phyloP scores from a whole-genome alignment of 2,113 vertebrate genomes.

The Marmota flaviventris region DNA sequence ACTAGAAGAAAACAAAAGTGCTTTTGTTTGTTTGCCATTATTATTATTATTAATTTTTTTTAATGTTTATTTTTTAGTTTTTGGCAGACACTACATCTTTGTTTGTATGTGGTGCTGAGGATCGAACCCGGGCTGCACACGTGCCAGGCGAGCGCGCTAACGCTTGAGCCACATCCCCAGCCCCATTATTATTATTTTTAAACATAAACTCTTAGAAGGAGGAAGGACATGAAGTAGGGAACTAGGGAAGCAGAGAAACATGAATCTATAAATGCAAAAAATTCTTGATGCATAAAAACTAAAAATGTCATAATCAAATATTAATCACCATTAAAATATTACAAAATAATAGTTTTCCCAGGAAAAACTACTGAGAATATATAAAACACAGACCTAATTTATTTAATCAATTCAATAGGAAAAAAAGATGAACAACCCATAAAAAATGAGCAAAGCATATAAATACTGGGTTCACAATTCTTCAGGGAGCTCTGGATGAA shows the following conservation, averaged over 20 bases:
- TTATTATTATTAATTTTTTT: too few species aligned
- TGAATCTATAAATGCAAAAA: background rate
- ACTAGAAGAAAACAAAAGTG: background rate
- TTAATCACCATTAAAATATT: background rate
- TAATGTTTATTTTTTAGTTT: too few species aligned
- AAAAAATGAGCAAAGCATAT: background rate
- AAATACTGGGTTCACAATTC: background rate
- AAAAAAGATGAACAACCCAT: background rate
- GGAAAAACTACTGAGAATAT: background rate
- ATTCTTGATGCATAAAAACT: background rate
- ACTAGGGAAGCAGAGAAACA: background rate
- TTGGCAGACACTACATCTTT: too few species aligned
- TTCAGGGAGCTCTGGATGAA: background rate
- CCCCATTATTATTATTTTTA: background rate
- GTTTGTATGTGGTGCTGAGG: too few species aligned
- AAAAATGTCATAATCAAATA: background rate
- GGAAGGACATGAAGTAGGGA: background rate
- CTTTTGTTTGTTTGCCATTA: background rate
- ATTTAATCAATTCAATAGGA: background rate
- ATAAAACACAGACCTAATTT: background rate
- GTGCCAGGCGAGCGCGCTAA: too few species aligned
- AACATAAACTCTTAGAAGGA: background rate
- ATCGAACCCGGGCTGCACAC: too few species aligned
- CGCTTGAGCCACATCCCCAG: too few species aligned
- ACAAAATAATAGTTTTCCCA: background rate